These are phyloP conservation scores for Dasyornis broadbenti DNA, from an alignment of 2,113 vertebrate genomes.

Conservation along the genomic window DNA sequence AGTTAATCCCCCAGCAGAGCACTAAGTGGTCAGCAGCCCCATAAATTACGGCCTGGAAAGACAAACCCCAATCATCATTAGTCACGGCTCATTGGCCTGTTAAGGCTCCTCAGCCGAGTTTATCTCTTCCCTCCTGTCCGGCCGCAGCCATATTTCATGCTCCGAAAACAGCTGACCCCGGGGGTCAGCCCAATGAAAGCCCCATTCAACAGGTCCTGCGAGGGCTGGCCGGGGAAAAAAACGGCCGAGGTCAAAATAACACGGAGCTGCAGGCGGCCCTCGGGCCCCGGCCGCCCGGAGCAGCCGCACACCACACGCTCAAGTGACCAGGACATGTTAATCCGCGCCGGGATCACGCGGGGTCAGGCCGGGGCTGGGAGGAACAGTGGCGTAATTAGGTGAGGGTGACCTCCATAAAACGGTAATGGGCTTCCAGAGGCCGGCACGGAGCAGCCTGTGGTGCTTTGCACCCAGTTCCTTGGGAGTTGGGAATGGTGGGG, in stretches of 20 bases:
- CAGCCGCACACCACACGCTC: slow-evolving; percentile 3
- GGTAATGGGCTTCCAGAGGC: background rate
- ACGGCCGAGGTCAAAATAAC: slow-evolving; percentile 76
- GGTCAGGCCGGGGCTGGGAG: slow-evolving; percentile 41
- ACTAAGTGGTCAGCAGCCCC: slow-evolving; percentile 68
- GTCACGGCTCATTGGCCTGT: slow-evolving; percentile 83
- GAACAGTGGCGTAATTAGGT: slow-evolving; percentile 41
- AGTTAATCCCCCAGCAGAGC: slow-evolving; percentile 65
- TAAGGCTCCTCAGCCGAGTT: slow-evolving; percentile 73
- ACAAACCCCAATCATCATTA: slow-evolving; percentile 85
- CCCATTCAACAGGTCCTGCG: slow-evolving; percentile 82
- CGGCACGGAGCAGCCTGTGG: background rate
- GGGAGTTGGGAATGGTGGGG: no score
- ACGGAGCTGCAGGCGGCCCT: slow-evolving; percentile 73
- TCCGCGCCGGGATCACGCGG: background rate
- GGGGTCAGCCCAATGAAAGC: slow-evolving; percentile 86
- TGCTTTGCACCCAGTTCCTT: background rate
- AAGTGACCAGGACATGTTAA: slow-evolving; percentile 27
- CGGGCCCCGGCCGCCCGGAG: slow-evolving; percentile 58
- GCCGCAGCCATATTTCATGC: slow-evolving; percentile 85
- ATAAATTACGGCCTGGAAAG: slow-evolving; percentile 72
- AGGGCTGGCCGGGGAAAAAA: slow-evolving; percentile 63
- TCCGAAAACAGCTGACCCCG: slow-evolving; percentile 80
- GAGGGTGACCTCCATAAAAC: slow-evolving; percentile 58
- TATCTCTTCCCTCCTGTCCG: slow-evolving; percentile 80